Evolutionary conservation across 2,113 vertebrate species (phyloP).

Genomic region (Phyllostomus discolor): DNA sequence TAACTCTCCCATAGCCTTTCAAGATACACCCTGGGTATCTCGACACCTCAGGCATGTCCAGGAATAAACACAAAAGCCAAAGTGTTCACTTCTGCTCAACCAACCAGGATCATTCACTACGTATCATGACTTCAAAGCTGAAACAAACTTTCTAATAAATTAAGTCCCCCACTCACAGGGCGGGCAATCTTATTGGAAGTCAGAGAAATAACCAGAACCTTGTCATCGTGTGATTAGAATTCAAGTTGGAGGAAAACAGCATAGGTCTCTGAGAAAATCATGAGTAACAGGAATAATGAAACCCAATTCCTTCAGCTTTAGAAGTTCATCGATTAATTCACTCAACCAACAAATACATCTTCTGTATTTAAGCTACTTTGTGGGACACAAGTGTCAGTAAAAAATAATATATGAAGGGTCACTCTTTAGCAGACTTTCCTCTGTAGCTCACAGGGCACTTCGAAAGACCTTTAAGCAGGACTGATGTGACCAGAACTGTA

Average conservation of each 20-base stretch:
- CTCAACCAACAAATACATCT: neutral
- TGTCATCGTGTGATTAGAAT: neutral
- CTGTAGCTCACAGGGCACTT: neutral
- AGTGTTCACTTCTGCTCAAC: neutral
- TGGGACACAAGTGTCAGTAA: neutral
- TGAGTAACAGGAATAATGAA: neutral
- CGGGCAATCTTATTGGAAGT: neutral
- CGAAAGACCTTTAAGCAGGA: neutral
- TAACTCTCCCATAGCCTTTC: slow-evolving; percentile 1
- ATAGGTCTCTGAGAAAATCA: neutral
- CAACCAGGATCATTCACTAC: neutral
- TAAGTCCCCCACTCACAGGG: neutral
- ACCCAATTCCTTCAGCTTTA: neutral
- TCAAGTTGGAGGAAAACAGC: neutral
- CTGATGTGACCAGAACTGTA: neutral
- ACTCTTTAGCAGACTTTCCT: neutral
- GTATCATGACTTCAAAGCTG: neutral
- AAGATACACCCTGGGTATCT: neutral
- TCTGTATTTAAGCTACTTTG: neutral
- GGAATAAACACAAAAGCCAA: neutral
- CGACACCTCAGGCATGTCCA: neutral
- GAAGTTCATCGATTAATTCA: neutral
- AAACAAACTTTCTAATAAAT: neutral
- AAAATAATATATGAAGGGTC: neutral
- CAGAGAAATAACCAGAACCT: neutral